phyloP scores from a whole-genome alignment of 1,140 invertebrate genomes.

The Andricus grossulariae region DNA sequence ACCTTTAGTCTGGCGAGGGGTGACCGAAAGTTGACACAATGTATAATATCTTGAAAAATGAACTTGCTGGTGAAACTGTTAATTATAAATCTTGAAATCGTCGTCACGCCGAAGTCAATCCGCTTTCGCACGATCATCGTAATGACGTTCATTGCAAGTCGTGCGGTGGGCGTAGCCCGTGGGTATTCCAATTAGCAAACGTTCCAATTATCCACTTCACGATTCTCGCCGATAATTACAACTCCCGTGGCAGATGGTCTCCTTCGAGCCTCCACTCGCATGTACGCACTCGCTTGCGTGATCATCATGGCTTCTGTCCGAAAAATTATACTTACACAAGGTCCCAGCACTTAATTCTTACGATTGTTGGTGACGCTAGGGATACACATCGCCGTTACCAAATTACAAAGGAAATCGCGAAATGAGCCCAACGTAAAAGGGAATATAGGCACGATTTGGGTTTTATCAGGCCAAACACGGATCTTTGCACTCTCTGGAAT shows the following conservation, averaged over 20 bases:
- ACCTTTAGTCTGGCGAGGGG: neutral
- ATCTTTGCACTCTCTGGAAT: too few species aligned
- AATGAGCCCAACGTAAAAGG: too few species aligned
- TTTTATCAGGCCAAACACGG: too few species aligned
- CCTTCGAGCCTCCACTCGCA: slow-evolving; percentile 46
- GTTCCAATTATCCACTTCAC: slow-evolving; percentile 60
- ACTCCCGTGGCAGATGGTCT: slow-evolving; percentile 49
- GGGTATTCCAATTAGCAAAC: slow-evolving; percentile 58
- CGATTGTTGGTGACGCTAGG: too few species aligned
- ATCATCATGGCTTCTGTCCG: slow-evolving; percentile 35
- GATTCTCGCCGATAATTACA: slow-evolving; percentile 60
- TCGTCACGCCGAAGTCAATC: slow-evolving; percentile 52
- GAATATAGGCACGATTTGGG: too few species aligned
- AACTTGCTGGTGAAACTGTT: slow-evolving; percentile 14
- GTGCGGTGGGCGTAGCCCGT: slow-evolving; percentile 43
- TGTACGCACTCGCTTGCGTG: slow-evolving; percentile 42
- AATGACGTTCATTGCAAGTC: slow-evolving; percentile 46
- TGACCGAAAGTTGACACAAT: neutral
- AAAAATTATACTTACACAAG: slow-evolving; percentile 15
- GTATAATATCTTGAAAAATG: neutral
- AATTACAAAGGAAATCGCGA: too few species aligned
- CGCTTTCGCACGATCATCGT: slow-evolving; percentile 44
- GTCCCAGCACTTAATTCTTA: too few species aligned
- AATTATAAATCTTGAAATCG: slow-evolving; percentile 37
- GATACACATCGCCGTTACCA: too few species aligned